Base-by-base conservation (phyloP, 1,140 invertebrate genomes). In the Neuroterus valhalla region DNA sequence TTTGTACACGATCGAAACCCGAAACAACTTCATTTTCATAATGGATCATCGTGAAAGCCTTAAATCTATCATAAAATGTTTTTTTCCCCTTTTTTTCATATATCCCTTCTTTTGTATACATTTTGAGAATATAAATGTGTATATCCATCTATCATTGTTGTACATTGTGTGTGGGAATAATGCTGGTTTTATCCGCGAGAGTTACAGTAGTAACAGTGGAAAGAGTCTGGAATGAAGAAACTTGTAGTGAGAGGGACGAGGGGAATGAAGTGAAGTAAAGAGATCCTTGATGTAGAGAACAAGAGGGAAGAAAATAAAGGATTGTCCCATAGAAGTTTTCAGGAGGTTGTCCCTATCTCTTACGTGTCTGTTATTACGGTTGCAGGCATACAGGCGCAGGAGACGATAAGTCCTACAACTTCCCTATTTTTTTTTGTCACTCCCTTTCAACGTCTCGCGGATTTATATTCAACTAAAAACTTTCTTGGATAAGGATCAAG, bases 151-250 rank as follows among this genome's bases (percentile, higher is more conserved):
- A 71, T 75, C 73, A 73, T 76, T 68, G 14, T 70, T 67, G 71
- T 76, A 78, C 71, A 78, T 76, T 78, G 73, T 78, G 55, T 52
- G 26, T 42, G 67, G 4, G 55, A 55, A 78, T 78, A 78, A 75
- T 76, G 70, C 74, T 43, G 70, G 74, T 75, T 78, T 75, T 76
- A 73, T 74, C 46, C 69, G 72, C 31, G n/a, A n/a, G n/a, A n/a
- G 62, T 72, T 70, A 72, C 72, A 55, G 75, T 67, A 55, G 72
- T 70, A 66, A 66, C 68, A 48, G 42, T 45, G 62, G 26, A 70
- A 21, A 75, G 42, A 67, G 31, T 10, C 6, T 38, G 31, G 10
- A 38, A 38, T 38, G 10, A 69, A 50, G 55, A 55, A 42, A 45
- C 8, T 19, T 6, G 50, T 17, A 45, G 66, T 12, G 12, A 19